Base-by-base conservation (phyloP, 2,797 vertebrate genomes). In the Lutjanus campechanus region DNA sequence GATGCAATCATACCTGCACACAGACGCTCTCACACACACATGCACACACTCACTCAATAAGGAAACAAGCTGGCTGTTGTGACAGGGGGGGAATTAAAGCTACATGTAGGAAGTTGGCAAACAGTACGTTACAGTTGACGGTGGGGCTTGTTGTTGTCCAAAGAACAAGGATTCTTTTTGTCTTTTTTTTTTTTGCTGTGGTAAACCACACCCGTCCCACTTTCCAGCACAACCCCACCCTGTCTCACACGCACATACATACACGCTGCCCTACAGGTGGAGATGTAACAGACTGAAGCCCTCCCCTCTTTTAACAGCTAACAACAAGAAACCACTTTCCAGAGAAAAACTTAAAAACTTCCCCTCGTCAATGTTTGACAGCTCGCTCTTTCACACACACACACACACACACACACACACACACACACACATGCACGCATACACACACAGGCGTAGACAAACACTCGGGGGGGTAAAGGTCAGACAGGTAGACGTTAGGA, bases 71-170 rank as follows among this genome's bases (percentile, higher is more conserved):
- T 50, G 40, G 81, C 83, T 66, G 71, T 77, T 62, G 64, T 85
- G 79, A 79, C 64, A 62, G 67, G 85, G 58, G 58, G 79, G 69
- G 29, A 84, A 89, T 83, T 88, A 85, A 84, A 76, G 87, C 89
- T 85, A 79, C 54, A 59, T 84, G 73, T 67, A 68, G 83, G 90
- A 92, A 91, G 92, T 91, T 88, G 85, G 82, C 79, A 89, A 91
- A 93, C 87, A 56, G 63, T 51, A 73, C 11, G 29, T 85, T 85
- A 90, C 83, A 82, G 85, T 84, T 87, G 85, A 87, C 69, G 74
- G 47, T 13, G n/a, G 70, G 59, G 20, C 25, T 61, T 68, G 66
- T 80, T 63, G 74, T 77, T 74, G 65, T 83, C 69, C 64, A 67
- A 69, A 77, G 64, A 88, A 92, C 83, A 82, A 76, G 63, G 59